Conservation (phyloP, 2,888 invertebrate genomes). For the Omphaloscelis lunosa region DNA sequence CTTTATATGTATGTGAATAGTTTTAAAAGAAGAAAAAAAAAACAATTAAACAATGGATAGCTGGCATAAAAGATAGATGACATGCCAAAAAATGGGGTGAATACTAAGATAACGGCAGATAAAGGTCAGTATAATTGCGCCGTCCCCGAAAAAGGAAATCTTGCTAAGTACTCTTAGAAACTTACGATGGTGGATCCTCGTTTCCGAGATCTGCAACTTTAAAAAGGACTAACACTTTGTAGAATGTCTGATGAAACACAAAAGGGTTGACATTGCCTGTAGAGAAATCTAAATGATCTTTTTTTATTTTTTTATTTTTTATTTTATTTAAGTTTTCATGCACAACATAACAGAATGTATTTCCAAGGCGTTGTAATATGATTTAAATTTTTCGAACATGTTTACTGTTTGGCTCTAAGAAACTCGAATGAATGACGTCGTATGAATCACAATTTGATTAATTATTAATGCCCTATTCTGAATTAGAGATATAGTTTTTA, state of each 20-base stretch:
- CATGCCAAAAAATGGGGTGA: background rate
- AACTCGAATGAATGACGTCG: conserved; percentile 9
- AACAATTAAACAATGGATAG: background rate
- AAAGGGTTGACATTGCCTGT: conserved; percentile 75
- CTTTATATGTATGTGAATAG: background rate
- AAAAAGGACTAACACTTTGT: conserved; percentile 72
- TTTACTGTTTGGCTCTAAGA: conserved; percentile 1
- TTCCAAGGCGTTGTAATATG: conserved; percentile 73
- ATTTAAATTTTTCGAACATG: conserved; percentile 70
- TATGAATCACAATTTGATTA: background rate
- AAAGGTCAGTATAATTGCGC: background rate
- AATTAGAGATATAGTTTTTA: conserved; percentile 36
- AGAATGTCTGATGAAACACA: conserved; percentile 77
- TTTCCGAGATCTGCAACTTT: conserved; percentile 73
- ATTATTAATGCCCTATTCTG: conserved; percentile 19
- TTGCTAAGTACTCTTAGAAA: background rate
- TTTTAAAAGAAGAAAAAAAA: background rate
- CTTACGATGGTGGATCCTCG: conserved; percentile 57
- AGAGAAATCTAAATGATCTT: conserved; percentile 73
- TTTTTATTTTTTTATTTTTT: too few relatives aligned
- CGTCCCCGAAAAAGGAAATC: background rate
- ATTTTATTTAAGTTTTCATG: too few relatives aligned
- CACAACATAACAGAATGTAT: too few relatives aligned
- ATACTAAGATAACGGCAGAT: background rate
- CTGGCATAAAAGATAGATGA: background rate